phyloP scores from a whole-genome alignment of 2,888 invertebrate genomes.

The Andrena haemorrhoa region DNA sequence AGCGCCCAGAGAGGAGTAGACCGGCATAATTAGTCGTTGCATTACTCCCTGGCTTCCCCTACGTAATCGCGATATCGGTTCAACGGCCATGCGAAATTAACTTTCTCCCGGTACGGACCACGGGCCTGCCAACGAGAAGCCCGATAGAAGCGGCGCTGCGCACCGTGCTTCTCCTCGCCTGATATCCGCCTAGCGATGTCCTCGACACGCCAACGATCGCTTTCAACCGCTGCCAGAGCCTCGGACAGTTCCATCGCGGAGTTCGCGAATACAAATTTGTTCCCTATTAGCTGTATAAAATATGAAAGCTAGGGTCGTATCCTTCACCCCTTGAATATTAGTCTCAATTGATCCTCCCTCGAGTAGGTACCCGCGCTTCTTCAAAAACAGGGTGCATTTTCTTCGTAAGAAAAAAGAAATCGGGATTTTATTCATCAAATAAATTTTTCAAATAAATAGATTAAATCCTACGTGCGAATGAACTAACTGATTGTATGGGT shows the following conservation, averaged over 20 bases:
- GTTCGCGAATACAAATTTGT: neutral
- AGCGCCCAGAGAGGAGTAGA: constrained; percentile 44
- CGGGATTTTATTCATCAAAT: no score
- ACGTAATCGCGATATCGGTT: constrained; percentile 82
- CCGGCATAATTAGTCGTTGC: constrained; percentile 58
- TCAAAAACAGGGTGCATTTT: no score
- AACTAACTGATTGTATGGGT: constrained; percentile 3
- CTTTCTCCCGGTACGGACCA: constrained; percentile 78
- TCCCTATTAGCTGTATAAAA: no score
- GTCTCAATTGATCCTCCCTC: no score
- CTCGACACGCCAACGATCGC: constrained; percentile 46
- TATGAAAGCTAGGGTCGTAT: no score
- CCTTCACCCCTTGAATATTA: no score
- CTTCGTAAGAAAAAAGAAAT: no score
- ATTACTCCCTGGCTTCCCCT: constrained; percentile 64
- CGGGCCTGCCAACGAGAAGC: constrained; percentile 61
- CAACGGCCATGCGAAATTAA: constrained; percentile 84
- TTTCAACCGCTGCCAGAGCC: constrained; percentile 27
- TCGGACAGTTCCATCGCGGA: neutral
- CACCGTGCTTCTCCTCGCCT: constrained; percentile 63
- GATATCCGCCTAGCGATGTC: constrained; percentile 56
- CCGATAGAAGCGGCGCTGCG: constrained; percentile 62
- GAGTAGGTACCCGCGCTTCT: no score
- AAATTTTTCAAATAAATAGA: no score
- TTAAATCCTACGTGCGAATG: neutral